Conservation (phyloP, 1,140 invertebrate genomes). For the Drosophila quadrilineata region DNA sequence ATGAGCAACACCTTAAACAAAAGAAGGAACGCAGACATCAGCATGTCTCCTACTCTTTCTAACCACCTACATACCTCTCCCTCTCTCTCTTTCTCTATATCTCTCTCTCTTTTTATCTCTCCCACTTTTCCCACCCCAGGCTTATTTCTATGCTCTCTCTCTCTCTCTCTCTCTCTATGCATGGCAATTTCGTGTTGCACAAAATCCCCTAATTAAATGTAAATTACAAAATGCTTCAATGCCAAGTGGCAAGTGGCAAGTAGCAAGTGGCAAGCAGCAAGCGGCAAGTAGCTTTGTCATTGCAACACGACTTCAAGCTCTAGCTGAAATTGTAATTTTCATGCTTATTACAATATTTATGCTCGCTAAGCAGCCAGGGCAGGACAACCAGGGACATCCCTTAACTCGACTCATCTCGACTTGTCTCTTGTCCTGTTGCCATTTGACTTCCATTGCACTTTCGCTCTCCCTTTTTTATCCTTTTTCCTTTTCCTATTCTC, state of each 20-base stretch:
- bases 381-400: constrained; percentile 33
- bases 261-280: constrained; percentile 12
- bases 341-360: constrained; percentile 71
- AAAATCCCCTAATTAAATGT: constrained; percentile 69
- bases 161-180: not conserved
- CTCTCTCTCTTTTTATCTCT: too few species aligned
- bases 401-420: not conserved
- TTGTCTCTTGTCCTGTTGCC: constrained; percentile 25
- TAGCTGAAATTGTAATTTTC: constrained; percentile 65
- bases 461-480: not conserved
- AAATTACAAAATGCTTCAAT: constrained; percentile 67
- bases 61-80: not conserved
- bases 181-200: constrained; percentile 40
- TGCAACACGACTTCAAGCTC: constrained; percentile 27
- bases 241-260: constrained; percentile 33
- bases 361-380: constrained; percentile 44
- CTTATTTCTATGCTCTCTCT: too few species aligned
- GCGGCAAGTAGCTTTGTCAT: constrained; percentile 35
- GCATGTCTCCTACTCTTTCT: constrained; percentile 8
- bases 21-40: constrained; percentile 21
- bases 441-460: constrained; percentile 38
- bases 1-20: constrained; percentile 30
- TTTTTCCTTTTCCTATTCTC: not conserved
- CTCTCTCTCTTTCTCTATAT: too few species aligned
- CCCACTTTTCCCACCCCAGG: too few species aligned